Base-by-base conservation (phyloP, 2,888 invertebrate genomes). In the Amphipyra tragopoginis region DNA sequence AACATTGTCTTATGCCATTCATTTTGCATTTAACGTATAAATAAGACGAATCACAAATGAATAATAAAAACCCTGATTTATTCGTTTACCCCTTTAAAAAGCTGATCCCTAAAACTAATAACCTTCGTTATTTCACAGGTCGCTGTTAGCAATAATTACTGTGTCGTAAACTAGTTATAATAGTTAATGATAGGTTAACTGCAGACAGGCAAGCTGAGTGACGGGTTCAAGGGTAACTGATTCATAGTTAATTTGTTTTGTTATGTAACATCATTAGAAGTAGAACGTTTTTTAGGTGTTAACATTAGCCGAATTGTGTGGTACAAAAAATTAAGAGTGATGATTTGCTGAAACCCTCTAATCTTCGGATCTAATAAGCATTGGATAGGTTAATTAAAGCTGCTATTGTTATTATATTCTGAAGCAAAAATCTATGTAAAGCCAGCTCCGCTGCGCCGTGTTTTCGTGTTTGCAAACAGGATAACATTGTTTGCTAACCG, bases 211-310 rank as follows among this genome's bases (percentile, higher is more conserved):
- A 79, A 54, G 63, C 13, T 66, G 79, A 82, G 61, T 80, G 86
- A 85, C 82, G 79, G 81, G 90, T 89, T 90, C 92, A 92, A 90
- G 91, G 91, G 60, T 83, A 83, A 70, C 64, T 60, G 75, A 67
- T 61, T 63, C 61, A 73, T 67, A 34, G 43, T 50, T 75, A 60
- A 53, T 65, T 59, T 50, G 58, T 70, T 70, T 72, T 59, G 58
- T 74, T 61, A 57, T 21, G 33, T 73, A 56, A 63, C 0, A 5
- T 29, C n/a, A 13, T 72, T 65, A 53, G 40, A 58, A 57, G 29
- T 67, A 38, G 62, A 73, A 48, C 49, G 13, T 47, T 68, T 61
- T 72, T 57, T 33, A 26, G 21, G 36, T 33, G 59, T 65, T 54
- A 65, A 47, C n/a, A 14, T 58, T 47, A 39, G 29, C 26, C 5